Percentiles rank a stretch among this genome's conserved stretches.
These are phyloP conservation scores for Chloebia gouldiae DNA, from an alignment of 2,113 vertebrate species.

Conservation along the genomic window DNA sequence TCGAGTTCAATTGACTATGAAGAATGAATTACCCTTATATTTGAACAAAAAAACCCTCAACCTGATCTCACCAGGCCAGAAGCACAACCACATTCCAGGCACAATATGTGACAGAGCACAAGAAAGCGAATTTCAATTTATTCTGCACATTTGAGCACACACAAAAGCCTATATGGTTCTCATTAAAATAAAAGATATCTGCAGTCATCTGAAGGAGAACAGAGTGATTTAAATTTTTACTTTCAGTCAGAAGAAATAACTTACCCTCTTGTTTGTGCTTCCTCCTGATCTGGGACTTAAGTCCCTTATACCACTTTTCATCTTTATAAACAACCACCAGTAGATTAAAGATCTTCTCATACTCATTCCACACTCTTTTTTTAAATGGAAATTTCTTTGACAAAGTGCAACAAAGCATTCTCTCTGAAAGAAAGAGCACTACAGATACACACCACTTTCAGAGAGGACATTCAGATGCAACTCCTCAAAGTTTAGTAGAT, in stretches of 20 bases:
- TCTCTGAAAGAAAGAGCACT: conserved; percentile 8
- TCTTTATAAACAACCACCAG: conserved; percentile 1
- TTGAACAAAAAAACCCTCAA: conserved; percentile 41
- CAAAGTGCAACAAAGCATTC: conserved; percentile 29
- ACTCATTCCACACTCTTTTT: background rate
- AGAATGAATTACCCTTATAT: conserved; percentile 59
- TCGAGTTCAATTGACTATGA: conserved; percentile 43
- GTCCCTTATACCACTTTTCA: background rate
- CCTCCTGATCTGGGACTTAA: background rate
- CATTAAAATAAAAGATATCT: conserved; percentile 49
- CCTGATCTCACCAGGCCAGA: conserved; percentile 56
- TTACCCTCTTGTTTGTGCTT: background rate
- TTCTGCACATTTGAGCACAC: conserved; percentile 45
- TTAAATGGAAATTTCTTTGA: conserved; percentile 39
- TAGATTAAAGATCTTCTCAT: conserved; percentile 13
- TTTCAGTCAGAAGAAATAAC: background rate
- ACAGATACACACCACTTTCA: conserved; percentile 24
- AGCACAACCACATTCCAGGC: conserved; percentile 46
- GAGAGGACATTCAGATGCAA: conserved; percentile 15
- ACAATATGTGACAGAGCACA: conserved; percentile 27
- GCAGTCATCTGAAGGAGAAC: conserved; percentile 15
- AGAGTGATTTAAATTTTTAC: background rate
- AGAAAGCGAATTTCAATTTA: conserved; percentile 59
- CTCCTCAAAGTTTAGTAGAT: background rate
- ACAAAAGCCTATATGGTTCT: conserved; percentile 57